Evolutionary conservation across 1,140 invertebrate species (phyloP).

Genomic region (Drosophila nikananu): DNA sequence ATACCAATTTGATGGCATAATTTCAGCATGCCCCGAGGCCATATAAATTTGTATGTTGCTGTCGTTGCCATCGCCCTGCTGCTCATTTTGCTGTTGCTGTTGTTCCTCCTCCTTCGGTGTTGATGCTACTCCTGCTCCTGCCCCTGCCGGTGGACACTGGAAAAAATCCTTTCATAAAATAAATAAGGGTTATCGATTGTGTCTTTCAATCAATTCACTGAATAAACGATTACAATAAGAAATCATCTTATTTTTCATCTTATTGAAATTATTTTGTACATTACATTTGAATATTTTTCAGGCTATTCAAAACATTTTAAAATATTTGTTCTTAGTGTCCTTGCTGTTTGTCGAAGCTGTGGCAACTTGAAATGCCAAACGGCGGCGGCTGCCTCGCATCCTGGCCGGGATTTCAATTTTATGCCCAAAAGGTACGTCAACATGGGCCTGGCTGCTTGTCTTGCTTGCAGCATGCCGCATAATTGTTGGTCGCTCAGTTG

Average conservation of each 20-base stretch:
- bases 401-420: slow-evolving; percentile 80
- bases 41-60: slow-evolving; percentile 84
- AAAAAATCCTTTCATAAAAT: neutral
- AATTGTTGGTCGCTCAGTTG: slow-evolving; percentile 54
- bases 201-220: too few relatives aligned
- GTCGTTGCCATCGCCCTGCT: slow-evolving; percentile 67
- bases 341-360: slow-evolving; percentile 65
- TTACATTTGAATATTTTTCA: neutral
- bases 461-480: slow-evolving; percentile 60
- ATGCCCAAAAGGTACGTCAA: slow-evolving; percentile 83
- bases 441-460: slow-evolving; percentile 60
- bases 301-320: neutral
- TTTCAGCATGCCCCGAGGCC: slow-evolving; percentile 80
- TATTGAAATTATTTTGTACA: neutral
- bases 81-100: slow-evolving; percentile 40
- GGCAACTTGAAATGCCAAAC: slow-evolving; percentile 82
- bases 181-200: neutral
- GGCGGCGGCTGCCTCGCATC: slow-evolving; percentile 64
- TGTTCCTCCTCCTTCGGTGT: slow-evolving; percentile 4
- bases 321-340: neutral
- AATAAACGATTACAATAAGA: too few relatives aligned
- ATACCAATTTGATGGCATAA: slow-evolving; percentile 85
- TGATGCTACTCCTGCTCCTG: neutral
- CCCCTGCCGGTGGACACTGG: neutral
- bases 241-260: too few relatives aligned